Evolutionary conservation across 2,888 invertebrate species (phyloP).

Genomic region (Microctonus brassicae): DNA sequence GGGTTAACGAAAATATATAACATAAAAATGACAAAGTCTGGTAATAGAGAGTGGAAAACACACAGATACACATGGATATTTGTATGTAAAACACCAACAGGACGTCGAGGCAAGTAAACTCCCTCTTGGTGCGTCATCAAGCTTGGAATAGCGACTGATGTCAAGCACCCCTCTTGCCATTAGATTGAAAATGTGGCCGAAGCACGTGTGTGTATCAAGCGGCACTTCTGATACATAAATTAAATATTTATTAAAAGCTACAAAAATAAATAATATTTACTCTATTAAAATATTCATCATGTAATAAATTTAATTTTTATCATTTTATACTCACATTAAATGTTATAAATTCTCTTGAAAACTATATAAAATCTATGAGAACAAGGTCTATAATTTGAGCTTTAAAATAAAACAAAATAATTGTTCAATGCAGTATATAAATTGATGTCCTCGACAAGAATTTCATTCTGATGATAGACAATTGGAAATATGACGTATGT

Average conservation of each 20-base stretch:
- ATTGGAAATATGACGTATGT: conserved; percentile 19
- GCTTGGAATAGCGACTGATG: conserved; percentile 68
- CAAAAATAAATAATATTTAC: too few species aligned
- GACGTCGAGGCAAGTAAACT: conserved; percentile 23
- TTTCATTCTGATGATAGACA: neutral
- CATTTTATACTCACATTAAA: too few species aligned
- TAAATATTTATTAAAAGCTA: neutral
- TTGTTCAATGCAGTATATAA: too few species aligned
- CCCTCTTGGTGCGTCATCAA: conserved; percentile 59
- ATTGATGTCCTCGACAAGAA: neutral
- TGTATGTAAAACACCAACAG: conserved; percentile 26
- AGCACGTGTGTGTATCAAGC: conserved; percentile 17
- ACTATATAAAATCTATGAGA: neutral
- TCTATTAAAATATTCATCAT: too few species aligned
- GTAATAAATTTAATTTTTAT: too few species aligned
- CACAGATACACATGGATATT: neutral
- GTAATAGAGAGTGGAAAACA: neutral
- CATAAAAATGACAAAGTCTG: neutral
- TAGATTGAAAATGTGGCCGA: conserved; percentile 23
- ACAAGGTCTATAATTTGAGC: neutral
- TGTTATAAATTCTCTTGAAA: too few species aligned
- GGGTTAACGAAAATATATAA: neutral
- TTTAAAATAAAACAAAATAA: neutral
- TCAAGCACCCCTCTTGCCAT: conserved; percentile 53
- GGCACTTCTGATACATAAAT: neutral